Evolutionary conservation across 2,888 invertebrate species (phyloP), one percentile per base, ranked within the genome.

Genomic region (Apodemia duryi): DNA sequence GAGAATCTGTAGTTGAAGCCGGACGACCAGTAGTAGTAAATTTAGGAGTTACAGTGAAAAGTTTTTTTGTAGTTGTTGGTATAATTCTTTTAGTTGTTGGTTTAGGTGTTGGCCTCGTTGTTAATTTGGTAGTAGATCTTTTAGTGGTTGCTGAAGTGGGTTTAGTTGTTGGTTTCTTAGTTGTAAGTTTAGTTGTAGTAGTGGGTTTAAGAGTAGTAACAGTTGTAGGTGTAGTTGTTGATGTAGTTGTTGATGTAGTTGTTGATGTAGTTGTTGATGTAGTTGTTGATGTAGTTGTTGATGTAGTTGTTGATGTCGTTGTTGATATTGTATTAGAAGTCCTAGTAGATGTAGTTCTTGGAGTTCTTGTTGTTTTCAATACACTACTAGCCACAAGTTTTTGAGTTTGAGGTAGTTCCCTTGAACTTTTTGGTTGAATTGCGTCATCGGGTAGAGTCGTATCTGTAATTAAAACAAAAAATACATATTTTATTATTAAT

Each of bases 321-420:
- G n/a, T n/a, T n/a, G n/a, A n/a, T n/a, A n/a, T n/a, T n/a, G n/a
- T n/a, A n/a, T n/a, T n/a, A n/a, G n/a, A n/a, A 29, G 69, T 68
- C 2, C 49, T 49, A 28, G 71, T 72, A 1, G 13, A 13, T 41
- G 70, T 67, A 52, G 65, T 66, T n/a, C n/a, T n/a, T n/a, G n/a
- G n/a, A n/a, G 57, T 65, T 13, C n/a, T 49, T 13, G 6, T 4
- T 21, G 0, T 7, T 49, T 21, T 6, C 7, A 49, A 6, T 49
- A n/a, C n/a, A n/a, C 76, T 74, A 64, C 75, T 73, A 2, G 77
- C 77, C 29, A 85, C 73, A 35, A 81, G 73, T 70, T 82, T 83
- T 65, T 82, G 77, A 1, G 82, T 83, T 70, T 80, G 82, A 1
- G 83, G 82, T 41, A 68, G 66, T 6, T 73, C 69, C 6, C 63